phyloP scores from a whole-genome alignment of 2,888 invertebrate species.

The Boloria euphrosyne region DNA sequence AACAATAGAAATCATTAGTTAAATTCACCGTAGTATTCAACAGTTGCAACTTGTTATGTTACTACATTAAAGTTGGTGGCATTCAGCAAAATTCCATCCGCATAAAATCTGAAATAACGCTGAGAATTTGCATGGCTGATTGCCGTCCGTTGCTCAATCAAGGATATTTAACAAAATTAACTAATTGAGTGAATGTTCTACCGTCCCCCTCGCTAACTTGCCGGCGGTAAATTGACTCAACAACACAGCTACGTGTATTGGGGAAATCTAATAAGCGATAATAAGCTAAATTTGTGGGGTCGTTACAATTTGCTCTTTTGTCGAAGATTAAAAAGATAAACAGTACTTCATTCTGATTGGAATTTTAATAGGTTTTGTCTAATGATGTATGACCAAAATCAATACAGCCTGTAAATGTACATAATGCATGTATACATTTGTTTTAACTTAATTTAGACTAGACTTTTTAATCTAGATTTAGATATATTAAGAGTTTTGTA shows the following conservation, averaged over 20 bases:
- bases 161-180: constrained; percentile 82
- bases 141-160: constrained; percentile 81
- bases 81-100: constrained; percentile 41
- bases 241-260: constrained; percentile 68
- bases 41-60: constrained; percentile 14
- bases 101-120: constrained; percentile 47
- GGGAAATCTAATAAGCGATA: constrained; percentile 65
- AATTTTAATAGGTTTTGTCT: constrained; percentile 7
- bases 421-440: too few species aligned
- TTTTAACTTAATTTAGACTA: too few species aligned
- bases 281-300: constrained; percentile 60
- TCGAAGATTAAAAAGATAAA: constrained; percentile 27
- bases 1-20: constrained; percentile 19
- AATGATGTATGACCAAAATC: too few species aligned
- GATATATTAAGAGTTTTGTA: too few species aligned
- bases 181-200: constrained; percentile 77
- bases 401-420: too few species aligned
- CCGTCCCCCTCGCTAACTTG: constrained; percentile 48
- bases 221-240: constrained; percentile 61
- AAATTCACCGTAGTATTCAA: constrained; percentile 5
- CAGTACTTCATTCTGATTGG: constrained; percentile 7
- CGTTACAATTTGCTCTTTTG: constrained; percentile 48
- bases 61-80: constrained; percentile 16
- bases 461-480: too few species aligned
- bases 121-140: constrained; percentile 79